phyloP scores from a whole-genome alignment of 1,140 invertebrate genomes.

The Mesaphorura yosii region DNA sequence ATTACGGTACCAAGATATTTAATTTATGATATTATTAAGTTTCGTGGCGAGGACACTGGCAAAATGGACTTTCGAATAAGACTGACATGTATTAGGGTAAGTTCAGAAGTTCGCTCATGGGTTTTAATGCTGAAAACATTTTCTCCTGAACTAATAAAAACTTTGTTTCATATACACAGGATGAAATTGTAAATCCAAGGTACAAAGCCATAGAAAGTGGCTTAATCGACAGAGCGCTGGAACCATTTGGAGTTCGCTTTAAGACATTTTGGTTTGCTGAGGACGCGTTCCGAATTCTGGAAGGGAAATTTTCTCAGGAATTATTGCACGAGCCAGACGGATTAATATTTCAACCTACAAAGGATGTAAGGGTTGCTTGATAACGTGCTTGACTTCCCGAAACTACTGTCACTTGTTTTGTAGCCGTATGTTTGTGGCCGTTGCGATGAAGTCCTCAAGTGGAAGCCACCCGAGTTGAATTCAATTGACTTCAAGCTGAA shows the following conservation, averaged over 20 bases:
- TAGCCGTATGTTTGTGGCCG: constrained; percentile 72
- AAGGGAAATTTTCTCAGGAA: constrained; percentile 62
- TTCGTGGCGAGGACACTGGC: constrained; percentile 65
- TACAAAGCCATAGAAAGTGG: constrained; percentile 61
- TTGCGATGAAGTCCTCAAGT: constrained; percentile 81
- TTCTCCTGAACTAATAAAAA: constrained; percentile 2
- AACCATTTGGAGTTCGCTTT: constrained; percentile 74
- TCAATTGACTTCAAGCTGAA: constrained; percentile 90
- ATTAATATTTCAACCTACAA: constrained; percentile 89
- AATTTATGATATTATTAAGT: constrained; percentile 88
- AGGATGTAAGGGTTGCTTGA: constrained; percentile 47
- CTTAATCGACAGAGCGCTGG: constrained; percentile 56
- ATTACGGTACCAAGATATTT: constrained; percentile 72
- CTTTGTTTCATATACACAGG: constrained; percentile 32
- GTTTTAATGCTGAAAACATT: constrained; percentile 7
- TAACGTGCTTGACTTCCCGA: background rate
- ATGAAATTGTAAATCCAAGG: constrained; percentile 56
- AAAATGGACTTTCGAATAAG: constrained; percentile 59
- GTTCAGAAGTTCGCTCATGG: constrained; percentile 5
- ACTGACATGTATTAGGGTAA: constrained; percentile 57
- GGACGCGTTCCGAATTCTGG: constrained; percentile 23
- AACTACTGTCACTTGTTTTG: constrained; percentile 16
- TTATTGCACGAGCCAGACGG: constrained; percentile 93
- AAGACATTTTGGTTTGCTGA: constrained; percentile 87
- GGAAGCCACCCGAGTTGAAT: constrained; percentile 89